phyloP scores from a whole-genome alignment of 2,113 vertebrate genomes.

The Falco punctatus region DNA sequence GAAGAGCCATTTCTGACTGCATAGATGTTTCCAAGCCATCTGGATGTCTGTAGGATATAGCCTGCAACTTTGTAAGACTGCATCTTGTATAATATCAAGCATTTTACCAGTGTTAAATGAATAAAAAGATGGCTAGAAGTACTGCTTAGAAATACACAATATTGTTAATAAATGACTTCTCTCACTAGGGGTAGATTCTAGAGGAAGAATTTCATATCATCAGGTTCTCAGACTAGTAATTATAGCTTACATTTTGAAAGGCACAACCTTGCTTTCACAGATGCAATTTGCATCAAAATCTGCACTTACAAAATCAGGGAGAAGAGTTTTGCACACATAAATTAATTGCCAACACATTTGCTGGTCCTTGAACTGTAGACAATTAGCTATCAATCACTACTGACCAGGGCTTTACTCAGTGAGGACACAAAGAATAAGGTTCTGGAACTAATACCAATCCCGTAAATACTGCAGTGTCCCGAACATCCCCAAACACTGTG shows the following conservation, averaged over 20 bases:
- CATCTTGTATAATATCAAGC: neutral
- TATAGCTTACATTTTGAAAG: slow-evolving; percentile 51
- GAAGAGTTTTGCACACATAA: slow-evolving; percentile 37
- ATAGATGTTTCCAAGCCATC: neutral
- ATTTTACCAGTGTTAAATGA: slow-evolving; percentile 17
- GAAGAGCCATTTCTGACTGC: neutral
- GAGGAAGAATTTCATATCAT: slow-evolving; percentile 23
- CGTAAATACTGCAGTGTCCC: neutral
- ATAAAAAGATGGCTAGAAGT: slow-evolving; percentile 3
- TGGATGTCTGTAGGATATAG: neutral
- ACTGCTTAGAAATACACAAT: slow-evolving; percentile 14
- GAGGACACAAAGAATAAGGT: neutral
- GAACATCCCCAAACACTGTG: neutral
- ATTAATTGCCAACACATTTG: slow-evolving; percentile 30
- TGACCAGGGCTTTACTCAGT: neutral
- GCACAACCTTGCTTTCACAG: slow-evolving; percentile 16
- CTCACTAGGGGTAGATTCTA: slow-evolving; percentile 4
- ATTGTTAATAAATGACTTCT: slow-evolving; percentile 9
- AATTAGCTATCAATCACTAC: slow-evolving; percentile 14
- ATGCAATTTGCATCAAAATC: slow-evolving; percentile 57
- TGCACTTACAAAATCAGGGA: slow-evolving; percentile 44
- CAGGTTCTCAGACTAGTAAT: slow-evolving; percentile 47
- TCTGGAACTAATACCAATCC: neutral
- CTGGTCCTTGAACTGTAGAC: slow-evolving; percentile 20
- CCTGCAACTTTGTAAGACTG: neutral